Conservation (phyloP, 1,140 invertebrate genomes). For the Drosophila bocki region DNA sequence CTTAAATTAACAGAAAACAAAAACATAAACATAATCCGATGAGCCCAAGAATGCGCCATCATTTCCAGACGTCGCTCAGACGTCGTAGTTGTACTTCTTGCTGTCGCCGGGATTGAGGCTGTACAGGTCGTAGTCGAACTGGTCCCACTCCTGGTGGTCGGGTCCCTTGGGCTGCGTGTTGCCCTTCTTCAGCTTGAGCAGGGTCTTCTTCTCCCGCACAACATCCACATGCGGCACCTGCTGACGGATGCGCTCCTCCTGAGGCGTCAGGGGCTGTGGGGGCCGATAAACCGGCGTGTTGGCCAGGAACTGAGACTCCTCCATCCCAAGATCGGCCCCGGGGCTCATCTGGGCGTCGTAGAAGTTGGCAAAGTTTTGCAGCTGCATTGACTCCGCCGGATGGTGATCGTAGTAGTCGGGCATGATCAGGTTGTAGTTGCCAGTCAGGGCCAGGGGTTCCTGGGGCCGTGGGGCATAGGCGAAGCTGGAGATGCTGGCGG, state of each 20-base stretch:
- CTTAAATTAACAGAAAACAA: conserved; percentile 62
- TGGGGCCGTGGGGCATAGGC: conserved; percentile 64
- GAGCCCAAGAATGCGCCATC: conserved; percentile 2
- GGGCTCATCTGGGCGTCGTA: conserved; percentile 60
- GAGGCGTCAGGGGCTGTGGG: conserved; percentile 54
- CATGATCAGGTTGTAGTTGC: conserved; percentile 78
- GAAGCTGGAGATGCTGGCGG: conserved; percentile 46
- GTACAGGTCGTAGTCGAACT: conserved; percentile 80
- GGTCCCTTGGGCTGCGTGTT: conserved; percentile 56
- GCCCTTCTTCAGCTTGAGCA: conserved; percentile 73
- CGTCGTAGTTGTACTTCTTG: conserved; percentile 71
- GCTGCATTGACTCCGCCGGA: conserved; percentile 74
- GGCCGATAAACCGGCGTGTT: conserved; percentile 50
- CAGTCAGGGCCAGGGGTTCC: conserved; percentile 48
- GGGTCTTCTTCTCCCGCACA: conserved; percentile 49
- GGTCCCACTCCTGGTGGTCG: conserved; percentile 71
- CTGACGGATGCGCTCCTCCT: conserved; percentile 59
- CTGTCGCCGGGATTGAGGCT: conserved; percentile 71
- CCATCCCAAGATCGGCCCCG: conserved; percentile 69
- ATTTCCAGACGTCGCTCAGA: conserved; percentile 15
- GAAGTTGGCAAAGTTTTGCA: conserved; percentile 78
- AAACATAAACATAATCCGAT: conserved; percentile 53
- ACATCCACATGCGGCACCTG: conserved; percentile 56
- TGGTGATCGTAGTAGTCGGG: conserved; percentile 78
- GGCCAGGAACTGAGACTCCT: conserved; percentile 69